Conservation (phyloP, 2,888 invertebrate genomes). For the Zhuqinia jingwanae region DNA sequence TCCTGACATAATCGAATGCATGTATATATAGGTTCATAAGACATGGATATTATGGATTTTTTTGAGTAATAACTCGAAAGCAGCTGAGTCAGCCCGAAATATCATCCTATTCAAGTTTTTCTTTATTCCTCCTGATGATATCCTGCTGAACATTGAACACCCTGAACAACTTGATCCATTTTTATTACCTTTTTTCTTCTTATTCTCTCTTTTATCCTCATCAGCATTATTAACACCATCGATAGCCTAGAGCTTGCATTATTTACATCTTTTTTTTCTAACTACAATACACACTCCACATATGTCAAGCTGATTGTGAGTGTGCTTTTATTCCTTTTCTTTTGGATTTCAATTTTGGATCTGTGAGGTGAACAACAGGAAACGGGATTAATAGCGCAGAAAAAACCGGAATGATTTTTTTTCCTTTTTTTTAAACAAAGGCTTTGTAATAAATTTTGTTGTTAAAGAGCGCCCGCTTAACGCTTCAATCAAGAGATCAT, state of each 20-base stretch:
- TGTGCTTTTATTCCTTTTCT: background rate
- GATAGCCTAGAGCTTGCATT: background rate
- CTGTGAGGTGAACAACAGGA: conserved; percentile 24
- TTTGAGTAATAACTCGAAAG: conserved; percentile 20
- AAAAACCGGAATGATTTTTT: conserved; percentile 51
- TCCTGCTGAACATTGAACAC: background rate
- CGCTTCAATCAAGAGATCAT: background rate
- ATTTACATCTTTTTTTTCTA: conserved; percentile 25
- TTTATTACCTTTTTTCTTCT: background rate
- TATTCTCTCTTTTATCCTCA: background rate
- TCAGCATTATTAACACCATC: background rate
- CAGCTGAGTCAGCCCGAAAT: conserved; percentile 32
- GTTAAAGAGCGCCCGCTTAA: background rate
- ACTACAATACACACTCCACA: background rate
- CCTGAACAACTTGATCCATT: background rate
- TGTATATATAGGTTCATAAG: background rate
- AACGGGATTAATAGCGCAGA: conserved; percentile 33
- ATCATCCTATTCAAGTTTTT: conserved; percentile 4
- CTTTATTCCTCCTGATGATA: background rate
- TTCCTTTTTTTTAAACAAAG: conserved; percentile 12
- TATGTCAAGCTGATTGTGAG: background rate
- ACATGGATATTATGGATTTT: background rate
- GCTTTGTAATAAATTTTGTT: background rate
- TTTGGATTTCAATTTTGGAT: too few relatives aligned
- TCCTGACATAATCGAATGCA: background rate